Percentiles rank a stretch among this genome's conserved stretches.
These are phyloP conservation scores for Smittia aterrima DNA, from an alignment of 2,888 invertebrate species.

Conservation along the genomic window DNA sequence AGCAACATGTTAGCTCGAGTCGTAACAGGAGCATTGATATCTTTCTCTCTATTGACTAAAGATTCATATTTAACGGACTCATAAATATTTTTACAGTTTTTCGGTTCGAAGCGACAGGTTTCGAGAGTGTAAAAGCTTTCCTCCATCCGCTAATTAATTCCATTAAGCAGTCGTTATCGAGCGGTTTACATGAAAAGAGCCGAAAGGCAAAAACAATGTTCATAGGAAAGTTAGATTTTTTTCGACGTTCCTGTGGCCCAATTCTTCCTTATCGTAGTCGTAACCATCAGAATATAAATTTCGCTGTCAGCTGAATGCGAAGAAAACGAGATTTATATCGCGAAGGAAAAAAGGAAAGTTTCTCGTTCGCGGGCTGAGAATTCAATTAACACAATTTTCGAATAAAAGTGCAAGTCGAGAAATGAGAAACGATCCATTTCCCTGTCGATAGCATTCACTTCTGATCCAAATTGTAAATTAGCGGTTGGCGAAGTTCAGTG, in stretches of 20 bases:
- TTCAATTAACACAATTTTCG: slow-evolving; percentile 32
- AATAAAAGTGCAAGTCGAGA: neutral
- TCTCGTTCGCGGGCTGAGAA: neutral
- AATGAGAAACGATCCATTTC: neutral
- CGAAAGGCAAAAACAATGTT: neutral
- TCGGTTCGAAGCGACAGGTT: too few species aligned
- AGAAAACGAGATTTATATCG: neutral
- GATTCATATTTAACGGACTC: too few species aligned
- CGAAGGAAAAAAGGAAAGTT: neutral
- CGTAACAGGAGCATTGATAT: too few species aligned
- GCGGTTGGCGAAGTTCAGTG: too few species aligned
- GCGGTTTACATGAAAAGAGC: neutral
- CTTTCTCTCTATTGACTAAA: too few species aligned
- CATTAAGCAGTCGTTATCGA: neutral
- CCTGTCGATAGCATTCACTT: too few species aligned
- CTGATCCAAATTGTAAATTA: too few species aligned
- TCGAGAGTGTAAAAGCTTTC: too few species aligned
- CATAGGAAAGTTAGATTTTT: neutral
- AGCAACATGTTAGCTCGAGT: too few species aligned
- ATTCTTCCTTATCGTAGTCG: too few species aligned
- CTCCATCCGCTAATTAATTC: neutral
- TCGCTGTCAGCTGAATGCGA: neutral
- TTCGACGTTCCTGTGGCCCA: neutral
- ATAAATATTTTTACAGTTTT: too few species aligned
- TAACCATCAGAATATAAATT: too few species aligned